Base-by-base conservation (phyloP, 2,888 invertebrate genomes). In the Dasysyrphus tricinctus region DNA sequence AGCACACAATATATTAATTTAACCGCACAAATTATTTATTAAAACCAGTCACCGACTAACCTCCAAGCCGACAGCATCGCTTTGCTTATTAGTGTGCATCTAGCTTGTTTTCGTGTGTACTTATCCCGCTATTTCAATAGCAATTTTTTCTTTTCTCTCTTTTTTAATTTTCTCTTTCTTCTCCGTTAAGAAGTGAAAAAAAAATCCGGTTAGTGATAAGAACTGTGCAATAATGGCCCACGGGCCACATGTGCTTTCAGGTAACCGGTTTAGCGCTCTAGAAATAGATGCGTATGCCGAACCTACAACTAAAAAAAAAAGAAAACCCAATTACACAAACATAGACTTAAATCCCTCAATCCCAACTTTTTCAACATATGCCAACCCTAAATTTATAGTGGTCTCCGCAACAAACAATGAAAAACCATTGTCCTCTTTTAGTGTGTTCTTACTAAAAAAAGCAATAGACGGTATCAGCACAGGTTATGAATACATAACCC, bases 371-470 rank as follows among this genome's bases (percentile, higher is more conserved):
- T 34, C 16, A 24, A 39, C 39, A 12, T 24, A 14, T 51, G 11
- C 42, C 24, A 14, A 49, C n/a, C 37, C 19, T 5, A 72, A 57
- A 61, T 73, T 73, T 11, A 61, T 73, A 29, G 51, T 51, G 24
- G 61, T 61, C 6, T 49, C 74, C 6, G 9, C 61, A 5, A 32
- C 16, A 19, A 54, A 63, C 29, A 24, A 24, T 42, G 19, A 39
- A 8, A 37, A 14, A 44, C 29, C 14, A 7, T n/a, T 47, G 7
- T 19, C 47, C 16, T 49, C 34, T 37, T 37, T 54, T 7, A 54
- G 54, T 54, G 39, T 49, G 32, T 32, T 34, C 34, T n/a, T 34
- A n/a, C 14, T 32, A 9, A 47, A 49, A 67, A 29, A 47, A n/a
- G 11, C 11, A 29, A 49, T 47, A 9, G 24, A 54, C 29, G 29